A percentile compares a stretch with the other conserved stretches of the same genome.
Conservation (phyloP, 2,113 vertebrate species). For the Neofelis nebulosa region DNA sequence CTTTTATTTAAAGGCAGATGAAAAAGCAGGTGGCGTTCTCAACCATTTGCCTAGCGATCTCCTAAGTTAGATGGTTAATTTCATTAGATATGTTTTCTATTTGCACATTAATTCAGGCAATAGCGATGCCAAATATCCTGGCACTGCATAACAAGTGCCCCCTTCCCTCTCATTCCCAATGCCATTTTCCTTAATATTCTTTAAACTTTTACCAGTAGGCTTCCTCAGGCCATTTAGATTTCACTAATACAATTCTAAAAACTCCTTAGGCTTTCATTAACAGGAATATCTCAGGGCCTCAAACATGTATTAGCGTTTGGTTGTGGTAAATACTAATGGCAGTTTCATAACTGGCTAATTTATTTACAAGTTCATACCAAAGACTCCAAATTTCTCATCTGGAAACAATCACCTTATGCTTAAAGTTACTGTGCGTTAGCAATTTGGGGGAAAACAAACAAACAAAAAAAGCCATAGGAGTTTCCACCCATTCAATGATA, state of each 20-base stretch:
- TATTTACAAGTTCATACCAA: background rate
- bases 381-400: background rate
- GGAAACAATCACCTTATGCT: background rate
- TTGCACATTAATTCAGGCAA: background rate
- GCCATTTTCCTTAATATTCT: background rate
- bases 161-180: background rate
- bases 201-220: background rate
- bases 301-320: background rate
- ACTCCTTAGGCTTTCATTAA: background rate
- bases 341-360: background rate
- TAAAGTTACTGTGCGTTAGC: background rate
- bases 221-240: background rate
- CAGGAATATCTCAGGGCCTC: background rate
- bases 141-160: background rate
- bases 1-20: constrained; percentile 8
- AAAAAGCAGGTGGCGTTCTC: constrained; percentile 18
- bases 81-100: background rate
- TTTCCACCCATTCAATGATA: background rate
- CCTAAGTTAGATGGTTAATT: background rate
- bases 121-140: background rate
- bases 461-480: background rate
- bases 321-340: background rate
- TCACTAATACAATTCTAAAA: background rate
- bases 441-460: background rate
- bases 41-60: background rate